phyloP scores from a whole-genome alignment of 2,113 vertebrate species.

The Bucco capensis region DNA sequence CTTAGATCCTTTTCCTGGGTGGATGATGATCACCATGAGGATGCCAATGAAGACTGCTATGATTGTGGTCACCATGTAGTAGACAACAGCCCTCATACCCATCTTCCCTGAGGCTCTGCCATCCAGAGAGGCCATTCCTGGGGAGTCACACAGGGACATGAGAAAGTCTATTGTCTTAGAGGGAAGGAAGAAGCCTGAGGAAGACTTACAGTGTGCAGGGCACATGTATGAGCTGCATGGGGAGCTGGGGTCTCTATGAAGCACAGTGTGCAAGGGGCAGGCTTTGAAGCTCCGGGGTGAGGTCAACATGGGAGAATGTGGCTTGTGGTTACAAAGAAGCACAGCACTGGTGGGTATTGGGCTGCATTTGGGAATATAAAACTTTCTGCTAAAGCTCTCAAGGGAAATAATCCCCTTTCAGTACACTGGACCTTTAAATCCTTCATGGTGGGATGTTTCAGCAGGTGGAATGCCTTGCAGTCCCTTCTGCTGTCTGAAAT shows the following conservation, averaged over 20 bases:
- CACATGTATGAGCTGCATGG: not conserved
- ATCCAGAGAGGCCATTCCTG: conserved; percentile 94
- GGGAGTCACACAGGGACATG: not conserved
- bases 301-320: not conserved
- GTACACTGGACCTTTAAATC: not conserved
- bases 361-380: not conserved
- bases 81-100: conserved; percentile 87
- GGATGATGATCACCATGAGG: conserved; percentile 88
- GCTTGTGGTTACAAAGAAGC: not conserved
- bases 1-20: conserved; percentile 88
- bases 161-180: not conserved
- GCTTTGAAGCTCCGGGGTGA: not conserved
- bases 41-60: conserved; percentile 95
- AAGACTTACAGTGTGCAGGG: not conserved
- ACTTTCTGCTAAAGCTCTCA: not conserved
- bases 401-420: not conserved
- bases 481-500: not conserved
- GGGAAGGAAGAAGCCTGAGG: not conserved
- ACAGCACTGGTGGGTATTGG: not conserved
- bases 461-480: not conserved
- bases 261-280: not conserved
- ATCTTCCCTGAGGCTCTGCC: conserved; percentile 92
- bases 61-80: conserved; percentile 94
- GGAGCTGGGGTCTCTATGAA: not conserved
- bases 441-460: not conserved